Evolutionary conservation across 2,888 invertebrate genomes (phyloP).

Genomic region (Stramonita haemastoma): DNA sequence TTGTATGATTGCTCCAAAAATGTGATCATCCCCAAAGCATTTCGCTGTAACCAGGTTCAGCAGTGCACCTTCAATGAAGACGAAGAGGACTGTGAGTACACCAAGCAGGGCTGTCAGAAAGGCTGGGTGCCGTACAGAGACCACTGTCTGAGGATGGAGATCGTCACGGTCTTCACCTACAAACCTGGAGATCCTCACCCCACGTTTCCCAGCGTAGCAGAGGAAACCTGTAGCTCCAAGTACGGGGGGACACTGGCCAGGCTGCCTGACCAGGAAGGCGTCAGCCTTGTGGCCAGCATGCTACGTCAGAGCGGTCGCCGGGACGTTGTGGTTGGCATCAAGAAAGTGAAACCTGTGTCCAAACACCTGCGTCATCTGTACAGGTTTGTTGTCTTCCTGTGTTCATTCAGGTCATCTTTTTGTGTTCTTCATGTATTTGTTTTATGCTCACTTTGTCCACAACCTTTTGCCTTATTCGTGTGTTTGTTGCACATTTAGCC

Average conservation of each 20-base stretch:
- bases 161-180: neutral
- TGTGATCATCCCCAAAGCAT: neutral
- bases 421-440: neutral
- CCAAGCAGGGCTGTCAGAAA: neutral
- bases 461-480: too few relatives aligned
- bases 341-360: slow-evolving; percentile 22
- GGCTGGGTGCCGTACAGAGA: slow-evolving; percentile 26
- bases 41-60: slow-evolving; percentile 21
- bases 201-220: slow-evolving; percentile 18
- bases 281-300: neutral
- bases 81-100: slow-evolving; percentile 29
- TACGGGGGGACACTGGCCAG: slow-evolving; percentile 3
- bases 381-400: slow-evolving; percentile 3
- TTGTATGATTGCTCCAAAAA: neutral
- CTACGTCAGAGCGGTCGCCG: neutral
- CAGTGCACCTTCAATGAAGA: slow-evolving; percentile 21
- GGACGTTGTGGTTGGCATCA: neutral
- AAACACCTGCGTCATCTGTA: neutral
- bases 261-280: slow-evolving; percentile 10
- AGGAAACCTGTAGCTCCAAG: neutral
- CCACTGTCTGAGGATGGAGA: slow-evolving; percentile 21
- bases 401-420: neutral
- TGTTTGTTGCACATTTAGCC: too few relatives aligned
- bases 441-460: neutral
- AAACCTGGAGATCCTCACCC: neutral